A percentile compares a stretch with the other conserved stretches of the same genome.
Conservation (phyloP, 2,113 vertebrate genomes). For the Glaucomys volans region DNA sequence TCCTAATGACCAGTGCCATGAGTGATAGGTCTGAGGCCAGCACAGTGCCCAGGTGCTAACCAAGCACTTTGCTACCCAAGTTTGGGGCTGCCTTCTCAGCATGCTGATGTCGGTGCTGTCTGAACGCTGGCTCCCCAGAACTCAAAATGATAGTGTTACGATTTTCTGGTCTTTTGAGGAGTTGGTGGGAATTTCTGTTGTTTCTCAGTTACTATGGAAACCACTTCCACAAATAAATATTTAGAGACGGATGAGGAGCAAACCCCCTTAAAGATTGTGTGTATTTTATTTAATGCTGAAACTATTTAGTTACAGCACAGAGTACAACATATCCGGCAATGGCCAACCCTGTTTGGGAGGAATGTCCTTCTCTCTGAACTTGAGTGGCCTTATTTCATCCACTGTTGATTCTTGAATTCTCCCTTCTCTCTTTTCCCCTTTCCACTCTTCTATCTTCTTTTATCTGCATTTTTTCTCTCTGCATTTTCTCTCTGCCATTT, state of each 20-base stretch:
- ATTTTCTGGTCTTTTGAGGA: conserved; percentile 13
- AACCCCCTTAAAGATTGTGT: neutral
- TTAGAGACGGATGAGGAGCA: conserved; percentile 76
- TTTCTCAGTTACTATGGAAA: conserved; percentile 76
- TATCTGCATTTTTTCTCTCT: neutral
- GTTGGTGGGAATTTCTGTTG: conserved; percentile 49
- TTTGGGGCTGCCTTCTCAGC: neutral
- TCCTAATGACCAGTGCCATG: neutral
- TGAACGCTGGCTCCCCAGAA: neutral
- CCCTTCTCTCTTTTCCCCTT: neutral
- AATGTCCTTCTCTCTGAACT: neutral
- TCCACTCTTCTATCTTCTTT: neutral
- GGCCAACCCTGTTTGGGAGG: neutral
- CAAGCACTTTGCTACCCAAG: neutral
- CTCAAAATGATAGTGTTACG: neutral
- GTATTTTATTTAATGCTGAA: conserved; percentile 55
- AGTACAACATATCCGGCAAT: neutral
- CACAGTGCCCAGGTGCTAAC: neutral
- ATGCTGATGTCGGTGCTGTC: neutral
- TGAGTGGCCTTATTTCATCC: neutral
- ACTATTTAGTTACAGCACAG: neutral
- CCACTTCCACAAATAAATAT: conserved; percentile 77
- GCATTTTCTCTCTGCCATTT: neutral
- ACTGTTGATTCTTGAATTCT: rapidly evolving
- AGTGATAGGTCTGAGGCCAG: neutral